Evolutionary conservation across 2,797 vertebrate genomes (phyloP), one percentile per base, ranked within the genome.

Genomic region (Cynodonichthys magdalenae): DNA sequence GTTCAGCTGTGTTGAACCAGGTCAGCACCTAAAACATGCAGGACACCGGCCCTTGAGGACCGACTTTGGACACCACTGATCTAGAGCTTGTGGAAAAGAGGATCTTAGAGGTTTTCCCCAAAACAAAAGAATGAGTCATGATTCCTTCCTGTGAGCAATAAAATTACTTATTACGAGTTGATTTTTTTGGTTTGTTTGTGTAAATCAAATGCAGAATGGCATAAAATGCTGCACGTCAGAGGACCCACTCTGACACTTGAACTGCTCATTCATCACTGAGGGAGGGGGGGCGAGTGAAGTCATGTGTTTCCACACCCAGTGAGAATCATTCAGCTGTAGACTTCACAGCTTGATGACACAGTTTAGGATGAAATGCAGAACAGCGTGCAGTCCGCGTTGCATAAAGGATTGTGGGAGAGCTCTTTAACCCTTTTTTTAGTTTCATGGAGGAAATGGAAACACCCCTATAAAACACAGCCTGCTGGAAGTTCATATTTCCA

Each of bases 401-500:
- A 61, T 74, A 52, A 78, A 70, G 59, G 59, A 47, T 62, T 61
- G 50, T 64, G 63, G 73, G 69, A 74, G 74, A 63, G 34, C 69
- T 82, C 67, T 56, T 59, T 46, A n/a, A 3, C 15, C 6, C 3
- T 12, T 18, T 18, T 6, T 18, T 18, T 6, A 66, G 50, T 41
- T 52, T 63, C 46, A n/a, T 56, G 45, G 39, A 67, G 78, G 86
- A 87, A 84, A 63, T 71, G 76, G 76, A 88, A 84, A 81, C 72
- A 68, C 75, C 72, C 71, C 53, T 39, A 66, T 88, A 81, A 88
- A 90, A 71, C 47, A 47, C 80, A 84, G 24, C 70, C 79, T 59
- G 60, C 74, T 69, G 69, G 73, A 68, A 29, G 39, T 62, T 77
- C 79, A 64, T 56, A 75, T 88, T 87, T 90, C 88, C 87, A 89